Percentiles rank a stretch among this genome's conserved stretches.
phyloP scores from a whole-genome alignment of 35 echinoderm and acorn worm species.

The Amphiura filiformis region DNA sequence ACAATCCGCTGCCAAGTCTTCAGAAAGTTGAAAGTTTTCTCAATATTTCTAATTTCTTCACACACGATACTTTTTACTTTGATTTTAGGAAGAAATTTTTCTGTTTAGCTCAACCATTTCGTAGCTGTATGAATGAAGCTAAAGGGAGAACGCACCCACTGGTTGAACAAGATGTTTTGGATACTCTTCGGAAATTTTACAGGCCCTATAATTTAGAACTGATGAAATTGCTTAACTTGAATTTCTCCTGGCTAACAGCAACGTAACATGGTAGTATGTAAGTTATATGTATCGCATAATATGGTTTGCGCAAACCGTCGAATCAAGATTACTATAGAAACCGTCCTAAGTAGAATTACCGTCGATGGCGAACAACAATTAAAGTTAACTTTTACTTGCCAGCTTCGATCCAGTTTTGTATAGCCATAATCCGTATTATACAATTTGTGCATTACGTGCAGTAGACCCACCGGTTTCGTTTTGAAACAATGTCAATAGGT shows the following conservation, averaged over 20 bases:
- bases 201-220: conserved; percentile 27
- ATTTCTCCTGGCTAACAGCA: background rate
- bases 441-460: too few species aligned
- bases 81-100: conserved; percentile 40
- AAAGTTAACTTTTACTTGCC: too few species aligned
- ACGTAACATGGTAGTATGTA: background rate
- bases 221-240: conserved; percentile 6
- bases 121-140: conserved; percentile 6
- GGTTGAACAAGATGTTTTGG: conserved; percentile 5
- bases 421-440: too few species aligned
- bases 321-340: background rate
- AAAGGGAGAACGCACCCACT: conserved; percentile 43
- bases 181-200: conserved; percentile 47
- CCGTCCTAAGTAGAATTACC: background rate
- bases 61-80: conserved; percentile 33
- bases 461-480: too few species aligned
- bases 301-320: background rate
- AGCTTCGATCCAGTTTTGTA: too few species aligned
- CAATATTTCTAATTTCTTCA: conserved; percentile 17
- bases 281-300: background rate
- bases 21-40: conserved; percentile 38
- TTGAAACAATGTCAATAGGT: too few species aligned
- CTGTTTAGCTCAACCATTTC: conserved; percentile 16
- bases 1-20: conserved; percentile 1
- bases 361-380: background rate